Evolutionary conservation across 2,113 vertebrate species (phyloP), one percentile per base, ranked within the genome.

Genomic region (Dasyornis broadbenti): DNA sequence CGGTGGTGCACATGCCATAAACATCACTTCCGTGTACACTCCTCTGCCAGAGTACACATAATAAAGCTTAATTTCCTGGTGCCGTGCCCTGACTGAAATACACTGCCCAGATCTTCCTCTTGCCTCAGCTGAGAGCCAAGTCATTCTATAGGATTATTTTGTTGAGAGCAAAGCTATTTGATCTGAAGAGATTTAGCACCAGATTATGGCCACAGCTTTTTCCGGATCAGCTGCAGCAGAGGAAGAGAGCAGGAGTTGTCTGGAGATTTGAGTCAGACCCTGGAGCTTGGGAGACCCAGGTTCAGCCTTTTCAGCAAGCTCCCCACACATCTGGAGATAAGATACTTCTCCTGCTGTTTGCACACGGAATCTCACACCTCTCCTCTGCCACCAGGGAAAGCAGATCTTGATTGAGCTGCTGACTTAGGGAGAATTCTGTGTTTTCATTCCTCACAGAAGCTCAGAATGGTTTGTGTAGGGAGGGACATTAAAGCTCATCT

Each of bases 11-110:
- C 26, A 8, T 79, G 70, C 64, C 72, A 85, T 84, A 35, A 91
- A 45, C 86, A 49, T 94, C 80, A 68, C 14, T 89, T 73, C 27
- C 0, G 1, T 60, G 40, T n/a, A 54, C 1, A 0, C n/a, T 82
- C 10, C 0, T 3, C 79, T 89, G 76, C 80, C 88, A 95, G 82
- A 80, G 53, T 66, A 57, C 82, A 78, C 71, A 71, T 69, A 78
- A 77, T 92, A 92, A 93, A 96, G 52, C 71, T 86, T 64, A 82
- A 95, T 92, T 96, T 96, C 96, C 95, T 97, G 88, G 61, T 92
- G 92, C 90, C 0, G 21, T 60, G 88, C 95, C 96, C 93, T 82
- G 95, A 86, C 82, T 70, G 85, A 68, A 93, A 93, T 37, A 90
- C 60, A 60, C 45, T 81, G 63, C 94, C 86, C 92, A 96, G 95